These are phyloP conservation scores for Lydus trimaculatus DNA, from an alignment of 2,888 invertebrate species.

Conservation along the genomic window DNA sequence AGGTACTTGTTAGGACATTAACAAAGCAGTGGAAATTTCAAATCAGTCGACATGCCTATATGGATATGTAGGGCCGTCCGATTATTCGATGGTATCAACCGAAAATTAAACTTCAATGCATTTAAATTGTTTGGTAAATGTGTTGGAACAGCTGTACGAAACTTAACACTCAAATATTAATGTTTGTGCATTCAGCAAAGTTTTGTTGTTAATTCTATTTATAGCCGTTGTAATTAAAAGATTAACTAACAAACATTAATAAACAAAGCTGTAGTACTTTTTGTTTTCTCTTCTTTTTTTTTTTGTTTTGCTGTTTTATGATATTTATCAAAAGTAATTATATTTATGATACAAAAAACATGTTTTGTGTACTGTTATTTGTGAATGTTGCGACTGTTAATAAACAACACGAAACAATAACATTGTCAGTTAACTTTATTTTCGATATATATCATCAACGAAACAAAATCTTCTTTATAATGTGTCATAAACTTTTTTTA, in stretches of 20 bases:
- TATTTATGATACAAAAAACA: not conserved
- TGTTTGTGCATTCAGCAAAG: not conserved
- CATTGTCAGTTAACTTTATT: slow-evolving; percentile 7
- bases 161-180: not conserved
- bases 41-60: no score
- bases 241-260: not conserved
- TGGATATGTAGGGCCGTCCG: not conserved
- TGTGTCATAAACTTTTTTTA: slow-evolving; percentile 8
- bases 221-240: not conserved
- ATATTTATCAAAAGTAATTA: not conserved
- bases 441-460: slow-evolving; percentile 10
- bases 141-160: not conserved
- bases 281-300: not conserved
- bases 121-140: not conserved
- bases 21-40: not conserved
- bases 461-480: slow-evolving; percentile 10
- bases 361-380: not conserved
- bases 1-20: no score
- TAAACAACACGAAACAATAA: slow-evolving; percentile 9
- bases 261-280: not conserved
- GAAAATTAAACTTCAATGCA: not conserved
- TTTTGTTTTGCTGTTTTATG: not conserved
- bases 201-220: not conserved
- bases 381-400: not conserved
- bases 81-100: not conserved